A percentile compares a stretch with the other conserved stretches of the same genome.
These are phyloP conservation scores for Sesamia nonagrioides DNA, from an alignment of 1,140 invertebrate species.

Conservation along the genomic window DNA sequence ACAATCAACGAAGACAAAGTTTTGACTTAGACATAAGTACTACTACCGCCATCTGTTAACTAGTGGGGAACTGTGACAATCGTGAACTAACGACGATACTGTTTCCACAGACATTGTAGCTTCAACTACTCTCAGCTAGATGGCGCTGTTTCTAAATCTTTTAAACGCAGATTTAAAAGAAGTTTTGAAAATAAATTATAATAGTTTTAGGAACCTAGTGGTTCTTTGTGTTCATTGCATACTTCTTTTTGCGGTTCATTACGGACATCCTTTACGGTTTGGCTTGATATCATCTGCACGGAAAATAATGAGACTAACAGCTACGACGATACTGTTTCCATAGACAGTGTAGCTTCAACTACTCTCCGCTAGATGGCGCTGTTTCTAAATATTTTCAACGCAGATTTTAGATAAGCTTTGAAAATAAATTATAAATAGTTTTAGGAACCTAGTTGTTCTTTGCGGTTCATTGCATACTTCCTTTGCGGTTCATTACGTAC, in stretches of 20 bases:
- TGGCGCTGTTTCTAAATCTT: not conserved
- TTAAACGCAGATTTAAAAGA: no score
- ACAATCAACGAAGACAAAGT: not conserved
- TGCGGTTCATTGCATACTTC: not conserved
- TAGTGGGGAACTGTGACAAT: not conserved
- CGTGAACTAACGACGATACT: no score
- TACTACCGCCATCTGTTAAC: not conserved
- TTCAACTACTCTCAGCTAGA: conserved; percentile 11
- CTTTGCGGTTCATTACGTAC: no score
- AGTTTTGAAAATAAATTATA: no score
- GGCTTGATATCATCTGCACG: conserved; percentile 4
- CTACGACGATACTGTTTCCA: not conserved
- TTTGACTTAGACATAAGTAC: not conserved
- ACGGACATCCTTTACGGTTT: not conserved
- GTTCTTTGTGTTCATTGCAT: no score
- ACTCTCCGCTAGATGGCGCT: conserved; percentile 21
- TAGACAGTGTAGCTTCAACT: not conserved
- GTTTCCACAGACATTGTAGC: not conserved
- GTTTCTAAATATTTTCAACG: no score
- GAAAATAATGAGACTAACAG: not conserved
- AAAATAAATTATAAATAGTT: no score
- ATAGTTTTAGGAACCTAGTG: not conserved
- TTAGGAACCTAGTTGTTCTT: no score
- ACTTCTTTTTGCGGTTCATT: not conserved
- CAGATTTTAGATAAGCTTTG: no score